Evolutionary conservation across 2,888 invertebrate species (phyloP).

Genomic region (Carterocephalus palaemon): DNA sequence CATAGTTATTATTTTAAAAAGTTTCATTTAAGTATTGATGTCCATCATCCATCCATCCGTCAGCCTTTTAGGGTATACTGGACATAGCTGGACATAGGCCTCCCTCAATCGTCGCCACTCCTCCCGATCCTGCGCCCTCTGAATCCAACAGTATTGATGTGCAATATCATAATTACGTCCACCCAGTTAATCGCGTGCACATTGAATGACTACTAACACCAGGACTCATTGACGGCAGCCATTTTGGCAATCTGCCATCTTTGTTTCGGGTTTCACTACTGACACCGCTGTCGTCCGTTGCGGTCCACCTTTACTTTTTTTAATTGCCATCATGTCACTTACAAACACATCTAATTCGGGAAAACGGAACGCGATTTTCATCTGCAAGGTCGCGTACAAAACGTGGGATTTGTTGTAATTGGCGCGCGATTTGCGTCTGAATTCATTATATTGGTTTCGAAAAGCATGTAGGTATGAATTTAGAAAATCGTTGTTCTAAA

Average conservation of each 20-base stretch:
- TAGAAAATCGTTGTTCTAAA: slow-evolving; percentile 14
- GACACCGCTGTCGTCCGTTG: slow-evolving; percentile 26
- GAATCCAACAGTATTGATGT: no score
- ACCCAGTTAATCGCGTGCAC: slow-evolving; percentile 29
- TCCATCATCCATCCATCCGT: no score
- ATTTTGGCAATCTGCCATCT: slow-evolving; percentile 39
- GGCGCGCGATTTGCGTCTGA: not conserved
- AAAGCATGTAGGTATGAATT: not conserved
- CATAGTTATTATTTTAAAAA: no score
- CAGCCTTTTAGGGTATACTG: no score
- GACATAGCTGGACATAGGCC: no score
- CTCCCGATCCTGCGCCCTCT: no score
- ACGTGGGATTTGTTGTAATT: slow-evolving; percentile 9
- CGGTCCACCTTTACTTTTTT: slow-evolving; percentile 23
- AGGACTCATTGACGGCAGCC: slow-evolving; percentile 18
- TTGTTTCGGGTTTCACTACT: slow-evolving; percentile 37
- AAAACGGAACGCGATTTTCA: slow-evolving; percentile 11
- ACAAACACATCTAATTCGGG: slow-evolving; percentile 16
- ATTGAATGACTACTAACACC: slow-evolving; percentile 12
- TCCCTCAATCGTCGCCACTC: no score
- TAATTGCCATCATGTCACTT: slow-evolving; percentile 20
- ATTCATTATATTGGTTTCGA: not conserved
- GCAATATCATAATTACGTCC: no score
- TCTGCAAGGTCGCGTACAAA: slow-evolving; percentile 13
- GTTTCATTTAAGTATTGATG: no score